Evolutionary conservation across 2,113 vertebrate species (phyloP).

Genomic region (Clarias magur): DNA sequence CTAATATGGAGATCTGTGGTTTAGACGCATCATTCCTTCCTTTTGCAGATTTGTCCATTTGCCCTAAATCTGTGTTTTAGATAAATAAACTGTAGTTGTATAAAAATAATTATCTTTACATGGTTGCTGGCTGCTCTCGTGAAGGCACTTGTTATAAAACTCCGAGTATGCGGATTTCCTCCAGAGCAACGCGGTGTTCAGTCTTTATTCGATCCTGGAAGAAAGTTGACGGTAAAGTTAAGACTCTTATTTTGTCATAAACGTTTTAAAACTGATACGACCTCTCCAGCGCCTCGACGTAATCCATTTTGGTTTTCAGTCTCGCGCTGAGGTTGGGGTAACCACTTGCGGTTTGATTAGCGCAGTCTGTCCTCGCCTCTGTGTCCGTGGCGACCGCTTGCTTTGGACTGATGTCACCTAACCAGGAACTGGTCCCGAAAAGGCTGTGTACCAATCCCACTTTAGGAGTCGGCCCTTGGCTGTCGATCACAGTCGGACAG

Average conservation of each 20-base stretch:
- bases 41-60: slow-evolving; percentile 57
- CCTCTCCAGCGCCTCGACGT: slow-evolving; percentile 96
- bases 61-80: slow-evolving; percentile 77
- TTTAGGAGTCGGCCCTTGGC: slow-evolving; percentile 85
- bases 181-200: slow-evolving; percentile 72
- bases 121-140: slow-evolving; percentile 96
- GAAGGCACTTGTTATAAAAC: slow-evolving; percentile 92
- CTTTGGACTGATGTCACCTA: slow-evolving; percentile 84
- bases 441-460: slow-evolving; percentile 92
- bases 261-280: slow-evolving; percentile 89
- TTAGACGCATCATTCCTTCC: not conserved
- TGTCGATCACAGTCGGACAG: slow-evolving; percentile 83
- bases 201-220: slow-evolving; percentile 68
- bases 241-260: slow-evolving; percentile 25
- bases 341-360: slow-evolving; percentile 83
- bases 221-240: not conserved
- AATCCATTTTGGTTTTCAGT: slow-evolving; percentile 96
- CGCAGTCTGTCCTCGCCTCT: slow-evolving; percentile 74
- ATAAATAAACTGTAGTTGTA: slow-evolving; percentile 97
- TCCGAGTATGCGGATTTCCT: slow-evolving; percentile 78
- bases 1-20: slow-evolving; percentile 35
- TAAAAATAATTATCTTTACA: slow-evolving; percentile 97
- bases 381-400: slow-evolving; percentile 81
- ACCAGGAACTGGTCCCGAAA: slow-evolving; percentile 86
- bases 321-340: slow-evolving; percentile 90